Evolutionary conservation across 2,797 vertebrate species (phyloP).

Genomic region (Hippopotamyrus pictus): DNA sequence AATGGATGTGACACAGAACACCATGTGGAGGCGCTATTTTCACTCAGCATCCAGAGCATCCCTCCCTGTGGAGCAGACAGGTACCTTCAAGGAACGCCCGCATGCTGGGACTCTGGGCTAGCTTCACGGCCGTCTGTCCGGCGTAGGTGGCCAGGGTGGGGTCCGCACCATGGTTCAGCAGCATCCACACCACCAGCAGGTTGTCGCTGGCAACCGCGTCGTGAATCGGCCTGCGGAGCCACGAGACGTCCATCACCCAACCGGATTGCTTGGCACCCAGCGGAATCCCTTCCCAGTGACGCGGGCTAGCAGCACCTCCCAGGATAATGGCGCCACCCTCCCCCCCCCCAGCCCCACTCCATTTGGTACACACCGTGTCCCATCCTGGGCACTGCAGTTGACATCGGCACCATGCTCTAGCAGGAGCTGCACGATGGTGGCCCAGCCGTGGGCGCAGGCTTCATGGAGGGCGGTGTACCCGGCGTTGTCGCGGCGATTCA

Average conservation of each 20-base stretch:
- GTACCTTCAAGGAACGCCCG: conserved; percentile 88
- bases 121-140: conserved; percentile 87
- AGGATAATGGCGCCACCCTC: neutral
- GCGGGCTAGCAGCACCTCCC: neutral
- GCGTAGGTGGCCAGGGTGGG: conserved; percentile 95
- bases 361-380: conserved; percentile 73
- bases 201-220: conserved; percentile 95
- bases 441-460: conserved; percentile 88
- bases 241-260: neutral
- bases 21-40: neutral
- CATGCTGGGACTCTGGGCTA: conserved; percentile 88
- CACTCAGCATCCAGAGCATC: neutral
- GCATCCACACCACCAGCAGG: conserved; percentile 86
- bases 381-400: conserved; percentile 95
- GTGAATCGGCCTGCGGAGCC: conserved; percentile 79
- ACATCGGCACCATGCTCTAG: conserved; percentile 90
- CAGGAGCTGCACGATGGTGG: conserved; percentile 85
- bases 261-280: neutral
- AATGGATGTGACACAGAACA: neutral
- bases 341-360: no score
- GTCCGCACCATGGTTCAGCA: conserved; percentile 92
- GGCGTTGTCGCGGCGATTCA: conserved; percentile 92
- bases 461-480: conserved; percentile 96
- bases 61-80: neutral
- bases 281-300: neutral